Base-by-base conservation (phyloP, 2,888 invertebrate genomes). In the Mimas tiliae region DNA sequence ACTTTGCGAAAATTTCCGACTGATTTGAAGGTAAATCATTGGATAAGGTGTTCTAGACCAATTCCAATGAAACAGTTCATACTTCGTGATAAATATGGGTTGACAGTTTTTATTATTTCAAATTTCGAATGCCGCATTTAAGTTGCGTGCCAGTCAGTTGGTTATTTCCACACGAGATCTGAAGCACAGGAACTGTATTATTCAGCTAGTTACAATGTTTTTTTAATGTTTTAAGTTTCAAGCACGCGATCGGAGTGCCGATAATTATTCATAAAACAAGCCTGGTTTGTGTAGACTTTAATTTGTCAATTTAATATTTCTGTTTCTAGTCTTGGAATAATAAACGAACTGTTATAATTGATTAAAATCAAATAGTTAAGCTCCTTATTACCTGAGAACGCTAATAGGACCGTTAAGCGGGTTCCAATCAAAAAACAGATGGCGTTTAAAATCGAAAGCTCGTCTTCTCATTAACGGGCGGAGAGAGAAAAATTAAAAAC, bases 401-500 rank as follows among this genome's bases (percentile, higher is more conserved):
- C 16, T 45, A 58, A 33, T 45, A 16, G 42, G 27, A 42, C 34
- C 45, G 50, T 33, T 65, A 63, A 63, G 67, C 52, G 48, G 63
- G 42, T 68, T 74, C 68, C 64, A 53, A 68, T 65, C 38, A 67
- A 70, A 75, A 70, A 72, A 19, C 14, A 50, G 38, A 53, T 50
- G 47, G 34, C 48, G 48, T 33, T 34, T 34, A 68, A 75, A 72
- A 77, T 76, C 76, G 76, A 76, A 78, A 78, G 76, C 76, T 75
- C 76, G 74, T 73, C 69, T 75, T 71, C 81, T 86, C 84, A 87
- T 88, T 89, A 89, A 76, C 78, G 77, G 74, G 72, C 76, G 78
- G 73, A 75, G 80, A 85, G 79, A 82, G 83, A 83, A 87, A 86
- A 85, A 85, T 89, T 85, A 86, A 85, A 84, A 84, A 77, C 78